Conservation (phyloP, 2,797 vertebrate species). For the Notamacropus eugenii region DNA sequence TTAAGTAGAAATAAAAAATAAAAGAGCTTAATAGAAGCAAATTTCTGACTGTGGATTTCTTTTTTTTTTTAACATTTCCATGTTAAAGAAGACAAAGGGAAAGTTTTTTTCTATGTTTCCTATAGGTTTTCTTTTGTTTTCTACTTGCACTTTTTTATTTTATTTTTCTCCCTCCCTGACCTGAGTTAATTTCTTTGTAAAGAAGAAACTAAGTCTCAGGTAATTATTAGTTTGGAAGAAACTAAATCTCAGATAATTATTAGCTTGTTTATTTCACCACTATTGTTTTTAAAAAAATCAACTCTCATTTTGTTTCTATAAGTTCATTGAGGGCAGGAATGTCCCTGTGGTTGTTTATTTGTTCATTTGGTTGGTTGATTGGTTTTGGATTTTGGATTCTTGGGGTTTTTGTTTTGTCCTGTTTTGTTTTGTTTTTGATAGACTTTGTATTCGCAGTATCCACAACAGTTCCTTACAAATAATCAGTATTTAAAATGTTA, state of each 20-base stretch:
- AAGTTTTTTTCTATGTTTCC: neutral
- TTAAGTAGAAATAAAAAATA: slow-evolving; percentile 33
- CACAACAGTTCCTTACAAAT: neutral
- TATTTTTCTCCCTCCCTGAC: neutral
- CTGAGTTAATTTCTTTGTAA: neutral
- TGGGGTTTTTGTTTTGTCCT: too few species aligned
- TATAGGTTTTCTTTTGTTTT: neutral
- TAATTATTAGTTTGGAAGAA: slow-evolving; percentile 4
- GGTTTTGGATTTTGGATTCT: too few species aligned
- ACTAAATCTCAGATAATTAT: slow-evolving; percentile 17
- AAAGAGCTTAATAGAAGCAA: neutral
- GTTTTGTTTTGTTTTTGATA: too few species aligned
- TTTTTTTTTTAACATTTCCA: neutral
- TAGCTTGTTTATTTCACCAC: neutral
- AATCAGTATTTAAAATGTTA: neutral
- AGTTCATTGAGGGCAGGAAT: neutral
- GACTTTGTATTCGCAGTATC: neutral
- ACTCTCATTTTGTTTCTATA: neutral
- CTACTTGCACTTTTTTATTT: neutral
- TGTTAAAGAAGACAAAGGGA: neutral
- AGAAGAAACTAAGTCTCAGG: neutral
- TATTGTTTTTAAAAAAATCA: neutral
- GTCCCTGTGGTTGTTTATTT: neutral
- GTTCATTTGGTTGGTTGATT: neutral
- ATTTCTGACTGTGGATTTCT: neutral